Evolutionary conservation across 2,888 invertebrate species (phyloP).

Genomic region (Pterostichus madidus): DNA sequence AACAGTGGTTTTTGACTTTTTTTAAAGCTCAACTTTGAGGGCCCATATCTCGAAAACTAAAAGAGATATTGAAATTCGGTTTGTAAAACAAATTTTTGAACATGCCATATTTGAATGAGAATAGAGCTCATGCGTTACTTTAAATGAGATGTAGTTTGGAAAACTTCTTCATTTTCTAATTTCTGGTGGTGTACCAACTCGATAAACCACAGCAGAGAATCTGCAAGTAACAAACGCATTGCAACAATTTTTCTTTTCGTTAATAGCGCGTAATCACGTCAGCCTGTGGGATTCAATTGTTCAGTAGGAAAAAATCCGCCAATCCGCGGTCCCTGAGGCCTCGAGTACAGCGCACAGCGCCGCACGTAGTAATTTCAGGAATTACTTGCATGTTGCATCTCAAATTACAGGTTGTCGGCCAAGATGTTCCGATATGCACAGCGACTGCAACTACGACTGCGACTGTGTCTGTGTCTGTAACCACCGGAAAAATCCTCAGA

Average conservation of each 20-base stretch:
- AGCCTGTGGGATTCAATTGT: slow-evolving; percentile 67
- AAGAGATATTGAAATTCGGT: too few species aligned
- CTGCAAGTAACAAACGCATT: neutral
- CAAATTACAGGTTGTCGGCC: slow-evolving; percentile 47
- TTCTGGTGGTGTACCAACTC: neutral
- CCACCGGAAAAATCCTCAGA: slow-evolving; percentile 9
- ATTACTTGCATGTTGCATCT: slow-evolving; percentile 60
- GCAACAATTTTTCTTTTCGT: slow-evolving; percentile 25
- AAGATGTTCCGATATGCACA: slow-evolving; percentile 41
- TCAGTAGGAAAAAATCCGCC: slow-evolving; percentile 62
- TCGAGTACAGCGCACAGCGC: slow-evolving; percentile 26
- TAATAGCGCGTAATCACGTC: slow-evolving; percentile 64
- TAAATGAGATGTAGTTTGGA: too few species aligned
- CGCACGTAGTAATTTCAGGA: slow-evolving; percentile 66
- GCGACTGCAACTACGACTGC: too few species aligned
- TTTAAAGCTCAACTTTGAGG: too few species aligned
- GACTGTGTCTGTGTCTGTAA: neutral
- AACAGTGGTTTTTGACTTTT: too few species aligned
- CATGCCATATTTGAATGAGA: too few species aligned
- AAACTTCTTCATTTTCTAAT: neutral
- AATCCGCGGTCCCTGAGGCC: slow-evolving; percentile 35
- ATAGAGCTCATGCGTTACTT: too few species aligned
- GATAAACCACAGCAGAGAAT: neutral
- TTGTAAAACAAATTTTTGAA: too few species aligned
- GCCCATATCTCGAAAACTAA: too few species aligned